phyloP scores from a whole-genome alignment of 2,797 vertebrate genomes.

The Cynodonichthys magdalenae region DNA sequence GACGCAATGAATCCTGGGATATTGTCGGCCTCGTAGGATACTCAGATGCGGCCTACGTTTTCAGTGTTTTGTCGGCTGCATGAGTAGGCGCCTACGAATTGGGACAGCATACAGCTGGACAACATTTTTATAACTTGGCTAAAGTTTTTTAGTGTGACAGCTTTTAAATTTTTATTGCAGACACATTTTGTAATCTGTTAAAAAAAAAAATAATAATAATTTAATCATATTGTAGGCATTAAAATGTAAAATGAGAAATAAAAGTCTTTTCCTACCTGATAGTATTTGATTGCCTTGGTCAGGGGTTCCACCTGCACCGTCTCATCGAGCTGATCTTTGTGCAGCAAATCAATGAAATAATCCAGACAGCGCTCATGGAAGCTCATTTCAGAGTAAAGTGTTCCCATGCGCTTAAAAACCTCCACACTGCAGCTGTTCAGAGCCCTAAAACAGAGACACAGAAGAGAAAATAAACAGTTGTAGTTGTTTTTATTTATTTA shows the following conservation, averaged over 20 bases:
- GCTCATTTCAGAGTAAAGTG: conserved; percentile 94
- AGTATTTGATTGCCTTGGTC: conserved; percentile 97
- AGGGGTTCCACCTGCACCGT: conserved; percentile 95
- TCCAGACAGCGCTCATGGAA: conserved; percentile 96
- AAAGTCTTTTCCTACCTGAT: conserved; percentile 83
- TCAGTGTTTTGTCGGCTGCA: no score
- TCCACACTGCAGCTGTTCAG: conserved; percentile 89
- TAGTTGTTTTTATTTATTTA: background rate
- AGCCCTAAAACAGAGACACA: conserved; percentile 75
- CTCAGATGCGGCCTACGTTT: no score
- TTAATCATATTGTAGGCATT: no score
- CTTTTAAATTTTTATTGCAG: background rate
- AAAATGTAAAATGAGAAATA: no score
- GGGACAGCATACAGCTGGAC: no score
- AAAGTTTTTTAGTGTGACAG: no score
- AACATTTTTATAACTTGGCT: no score
- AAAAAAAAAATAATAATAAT: no score
- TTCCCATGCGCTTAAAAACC: conserved; percentile 93
- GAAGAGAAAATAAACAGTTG: background rate
- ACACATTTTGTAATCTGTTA: background rate
- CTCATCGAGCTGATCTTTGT: conserved; percentile 97
- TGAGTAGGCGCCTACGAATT: no score
- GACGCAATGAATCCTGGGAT: no score
- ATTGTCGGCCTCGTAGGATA: no score
- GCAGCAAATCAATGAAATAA: conserved; percentile 93